Percentiles rank a stretch among this genome's conserved stretches.
Evolutionary conservation across 2,113 vertebrate species (phyloP).

Genomic region (Cyanoderma ruficeps): DNA sequence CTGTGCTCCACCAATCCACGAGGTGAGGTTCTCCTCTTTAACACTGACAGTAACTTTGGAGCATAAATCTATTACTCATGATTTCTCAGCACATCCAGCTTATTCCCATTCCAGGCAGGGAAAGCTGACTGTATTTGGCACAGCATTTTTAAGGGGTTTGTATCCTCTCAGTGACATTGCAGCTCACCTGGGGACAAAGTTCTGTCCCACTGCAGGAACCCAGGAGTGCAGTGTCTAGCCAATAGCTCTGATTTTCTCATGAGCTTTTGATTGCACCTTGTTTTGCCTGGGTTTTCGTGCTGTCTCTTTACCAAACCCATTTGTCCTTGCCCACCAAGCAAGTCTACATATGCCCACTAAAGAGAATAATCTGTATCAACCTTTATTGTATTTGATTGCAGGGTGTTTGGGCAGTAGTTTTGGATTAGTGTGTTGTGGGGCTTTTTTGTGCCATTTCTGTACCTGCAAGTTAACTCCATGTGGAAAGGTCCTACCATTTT

Average conservation of each 20-base stretch:
- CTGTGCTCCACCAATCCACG: fast-evolving
- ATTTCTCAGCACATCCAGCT: background rate
- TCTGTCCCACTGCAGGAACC: background rate
- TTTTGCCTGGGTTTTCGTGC: background rate
- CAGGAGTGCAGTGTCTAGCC: background rate
- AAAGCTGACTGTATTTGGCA: background rate
- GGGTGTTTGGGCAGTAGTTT: background rate
- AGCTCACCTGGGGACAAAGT: background rate
- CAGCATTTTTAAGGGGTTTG: background rate
- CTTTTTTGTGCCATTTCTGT: background rate
- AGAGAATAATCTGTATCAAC: background rate
- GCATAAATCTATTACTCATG: fast-evolving
- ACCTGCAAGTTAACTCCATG: fast-evolving
- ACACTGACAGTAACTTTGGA: background rate
- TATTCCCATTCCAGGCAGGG: background rate
- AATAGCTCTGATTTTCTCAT: background rate
- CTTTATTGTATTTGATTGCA: background rate
- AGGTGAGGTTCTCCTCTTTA: background rate
- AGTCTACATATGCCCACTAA: background rate
- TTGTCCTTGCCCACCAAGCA: background rate
- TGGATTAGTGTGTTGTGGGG: background rate
- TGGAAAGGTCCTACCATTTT: background rate
- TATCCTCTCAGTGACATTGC: fast-evolving
- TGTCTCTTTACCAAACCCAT: background rate
- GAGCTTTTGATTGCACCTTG: background rate